Evolutionary conservation across 2,797 vertebrate species (phyloP), one percentile per base, ranked within the genome.

Genomic region (Melanotaenia nigrans): DNA sequence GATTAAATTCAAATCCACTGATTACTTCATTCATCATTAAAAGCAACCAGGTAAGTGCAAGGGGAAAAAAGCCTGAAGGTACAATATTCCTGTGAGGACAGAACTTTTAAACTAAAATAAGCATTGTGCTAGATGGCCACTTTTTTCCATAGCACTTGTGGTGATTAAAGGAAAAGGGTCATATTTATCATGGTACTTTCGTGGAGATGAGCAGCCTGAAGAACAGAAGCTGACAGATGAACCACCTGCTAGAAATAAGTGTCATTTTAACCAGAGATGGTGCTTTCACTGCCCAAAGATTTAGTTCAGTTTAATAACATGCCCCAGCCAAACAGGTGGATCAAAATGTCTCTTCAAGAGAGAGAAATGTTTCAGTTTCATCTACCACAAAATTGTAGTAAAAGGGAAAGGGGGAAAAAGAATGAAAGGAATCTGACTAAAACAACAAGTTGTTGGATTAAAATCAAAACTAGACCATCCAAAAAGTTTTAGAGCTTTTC

Each of bases 301-400:
- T 42, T 42, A 18, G 13, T 42, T 42, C 14, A 61, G 65, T 53
- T 58, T 36, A 76, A 79, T 69, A 73, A 49, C 64, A 80, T 38
- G 71, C 69, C 73, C 54, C 24, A 59, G 68, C 61, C 67, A 83
- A 78, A 70, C 66, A 76, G 63, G 82, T 81, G 45, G 33, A 81
- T 72, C 38, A 68, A 71, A 65, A 81, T 49, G 77, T 68, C 62
- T 71, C 58, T 74, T 79, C 49, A 71, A 78, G 75, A 57, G 75
- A 10, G 70, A 61, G 60, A 77, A 78, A 81, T 63, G 14, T 18
- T 47, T 20, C 3, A 49, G 45, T 49, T n/a, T 49, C 9, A 61
- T 59, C 72, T 45, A 16, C 6, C 70, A 75, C 71, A 66, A 55
- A 30, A 28, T 16, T 30, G 22, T 30, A 14, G 25, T 55, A 68